Base-by-base conservation (phyloP, 2,113 vertebrate species). In the Megaleporinus macrocephalus region DNA sequence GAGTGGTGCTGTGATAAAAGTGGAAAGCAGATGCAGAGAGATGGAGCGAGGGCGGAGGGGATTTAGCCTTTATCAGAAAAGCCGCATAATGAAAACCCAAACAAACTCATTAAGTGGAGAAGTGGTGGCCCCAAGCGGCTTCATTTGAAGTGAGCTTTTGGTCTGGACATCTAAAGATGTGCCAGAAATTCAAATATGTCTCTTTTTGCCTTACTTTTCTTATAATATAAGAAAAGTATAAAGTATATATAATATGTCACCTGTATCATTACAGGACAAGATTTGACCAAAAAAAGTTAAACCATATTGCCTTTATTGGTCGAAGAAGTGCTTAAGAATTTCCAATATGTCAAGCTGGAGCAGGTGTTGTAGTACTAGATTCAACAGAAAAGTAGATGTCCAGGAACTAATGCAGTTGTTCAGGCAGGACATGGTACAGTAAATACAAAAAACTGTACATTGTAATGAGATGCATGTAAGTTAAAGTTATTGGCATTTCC, bases 41-140 rank as follows among this genome's bases (percentile, higher is more conserved):
- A 78, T 26, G 49, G 63, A 78, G 76, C 49, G 47, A 63, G 78
- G 20, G 68, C 13, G 26, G 62, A 61, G 29, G 44, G 79, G 59
- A 68, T 75, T 68, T 15, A 4, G n/a, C 44, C 47, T 36, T 74
- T 66, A 74, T 68, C 61, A 2, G 18, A 18, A 33, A 27, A 7
- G 41, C 27, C 0, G 36, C 24, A 80, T 57, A 61, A 75, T 57
- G 29, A 75, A 57, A 74, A 78, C 22, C 44, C 76, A 78, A 55
- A 78, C 76, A 78, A 51, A 55, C 76, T 68, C 76, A 68, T 78
- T 68, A 78, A 78, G 20, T 68, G 29, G 22, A 65, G 61, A 78
- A 53, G 63, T 68, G 33, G 33, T 55, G 44, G 51, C 44, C 36
- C 73, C 3, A 30, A 51, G 20, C 47, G 9, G 66, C 47, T 78